Evolutionary conservation across 2,113 vertebrate species (phyloP).

Genomic region (Fregetta grallaria): DNA sequence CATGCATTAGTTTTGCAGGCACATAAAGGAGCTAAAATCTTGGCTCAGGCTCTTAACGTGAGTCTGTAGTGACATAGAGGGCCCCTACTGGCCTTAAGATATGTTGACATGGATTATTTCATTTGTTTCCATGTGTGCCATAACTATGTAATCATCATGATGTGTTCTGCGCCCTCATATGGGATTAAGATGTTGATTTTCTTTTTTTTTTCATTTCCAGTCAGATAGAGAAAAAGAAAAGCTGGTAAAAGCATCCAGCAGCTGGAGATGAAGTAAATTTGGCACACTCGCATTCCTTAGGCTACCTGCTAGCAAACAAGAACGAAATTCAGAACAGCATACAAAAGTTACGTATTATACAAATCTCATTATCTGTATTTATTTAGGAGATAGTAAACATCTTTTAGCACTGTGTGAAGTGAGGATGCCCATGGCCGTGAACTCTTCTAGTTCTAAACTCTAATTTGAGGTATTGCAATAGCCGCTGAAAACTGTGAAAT

Average conservation of each 20-base stretch:
- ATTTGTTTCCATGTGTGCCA: neutral
- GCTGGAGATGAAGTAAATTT: neutral
- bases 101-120: neutral
- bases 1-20: neutral
- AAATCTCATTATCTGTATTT: constrained; percentile 40
- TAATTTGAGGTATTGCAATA: constrained; percentile 25
- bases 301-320: constrained; percentile 19
- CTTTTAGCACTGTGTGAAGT: constrained; percentile 17
- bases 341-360: neutral
- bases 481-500: neutral
- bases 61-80: neutral
- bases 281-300: neutral
- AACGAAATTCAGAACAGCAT: neutral
- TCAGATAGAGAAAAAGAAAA: neutral
- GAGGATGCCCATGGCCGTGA: neutral
- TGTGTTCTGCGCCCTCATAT: neutral
- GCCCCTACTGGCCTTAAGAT: neutral
- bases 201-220: neutral
- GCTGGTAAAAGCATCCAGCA: neutral
- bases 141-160: neutral
- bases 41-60: neutral
- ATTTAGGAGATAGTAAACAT: constrained; percentile 30
- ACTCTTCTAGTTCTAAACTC: neutral
- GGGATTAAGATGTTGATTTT: neutral
- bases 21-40: neutral